Conservation (phyloP, 53 echinoderm and acorn worm genomes). For the Holothuria scabra region DNA sequence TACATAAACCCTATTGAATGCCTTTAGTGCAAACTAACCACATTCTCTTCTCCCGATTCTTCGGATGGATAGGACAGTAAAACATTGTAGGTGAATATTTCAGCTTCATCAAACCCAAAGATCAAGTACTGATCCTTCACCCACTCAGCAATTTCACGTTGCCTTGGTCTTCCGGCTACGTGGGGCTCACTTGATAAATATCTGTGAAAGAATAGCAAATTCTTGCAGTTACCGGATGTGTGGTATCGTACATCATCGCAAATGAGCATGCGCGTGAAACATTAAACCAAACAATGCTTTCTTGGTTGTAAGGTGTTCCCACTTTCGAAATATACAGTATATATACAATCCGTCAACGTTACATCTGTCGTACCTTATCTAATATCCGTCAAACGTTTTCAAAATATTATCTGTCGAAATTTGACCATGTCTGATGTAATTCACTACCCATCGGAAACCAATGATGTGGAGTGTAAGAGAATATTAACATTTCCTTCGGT, state of each 20-base stretch:
- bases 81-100: slow-evolving; percentile 68
- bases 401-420: too few species aligned
- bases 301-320: too few species aligned
- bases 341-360: too few species aligned
- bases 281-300: too few species aligned
- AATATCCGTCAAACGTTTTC: too few species aligned
- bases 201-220: slow-evolving; percentile 14
- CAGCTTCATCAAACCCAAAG: slow-evolving; percentile 70
- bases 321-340: too few species aligned
- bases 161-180: slow-evolving; percentile 75
- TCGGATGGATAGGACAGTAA: slow-evolving; percentile 79
- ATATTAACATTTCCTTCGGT: too few species aligned
- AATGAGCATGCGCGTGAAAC: too few species aligned
- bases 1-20: not conserved
- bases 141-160: slow-evolving; percentile 71
- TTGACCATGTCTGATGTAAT: too few species aligned
- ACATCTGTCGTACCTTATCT: too few species aligned
- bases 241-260: not conserved
- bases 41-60: slow-evolving; percentile 69
- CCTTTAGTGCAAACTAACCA: slow-evolving; percentile 48
- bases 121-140: slow-evolving; percentile 59
- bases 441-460: too few species aligned
- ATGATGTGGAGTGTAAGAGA: too few species aligned
- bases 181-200: slow-evolving; percentile 74
- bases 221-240: not conserved